Conservation (phyloP, 2,888 invertebrate species). For the Dendrolimus houi region DNA sequence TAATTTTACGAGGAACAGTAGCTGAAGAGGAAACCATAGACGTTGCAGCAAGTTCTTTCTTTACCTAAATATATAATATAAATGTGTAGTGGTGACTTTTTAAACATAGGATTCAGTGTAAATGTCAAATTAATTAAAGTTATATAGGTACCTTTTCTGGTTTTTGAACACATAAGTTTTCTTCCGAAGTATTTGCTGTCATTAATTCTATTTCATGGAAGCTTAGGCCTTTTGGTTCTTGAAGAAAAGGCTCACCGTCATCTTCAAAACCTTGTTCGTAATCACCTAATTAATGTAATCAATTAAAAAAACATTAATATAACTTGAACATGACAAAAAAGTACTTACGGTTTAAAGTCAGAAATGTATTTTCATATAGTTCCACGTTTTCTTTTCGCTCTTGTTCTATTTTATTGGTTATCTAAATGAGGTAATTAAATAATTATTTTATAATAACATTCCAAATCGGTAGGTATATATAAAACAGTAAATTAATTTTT, state of each 20-base stretch:
- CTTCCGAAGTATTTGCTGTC: slow-evolving; percentile 33
- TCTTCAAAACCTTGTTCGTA: slow-evolving; percentile 59
- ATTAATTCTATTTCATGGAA: slow-evolving; percentile 56
- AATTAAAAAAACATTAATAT: not conserved
- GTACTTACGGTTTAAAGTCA: slow-evolving; percentile 54
- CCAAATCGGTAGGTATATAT: too few species aligned
- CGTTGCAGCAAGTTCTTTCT: slow-evolving; percentile 26
- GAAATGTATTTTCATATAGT: slow-evolving; percentile 42
- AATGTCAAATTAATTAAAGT: slow-evolving; percentile 1
- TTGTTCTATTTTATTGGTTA: not conserved
- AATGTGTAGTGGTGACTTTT: not conserved
- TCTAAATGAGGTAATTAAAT: not conserved
- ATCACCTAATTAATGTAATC: slow-evolving; percentile 36
- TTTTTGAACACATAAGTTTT: slow-evolving; percentile 13
- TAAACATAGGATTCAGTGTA: not conserved
- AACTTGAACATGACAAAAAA: too few species aligned
- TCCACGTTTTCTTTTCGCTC: slow-evolving; percentile 16
- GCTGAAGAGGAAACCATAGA: slow-evolving; percentile 32
- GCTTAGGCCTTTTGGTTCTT: slow-evolving; percentile 48
- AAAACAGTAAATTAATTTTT: not conserved
- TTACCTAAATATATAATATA: slow-evolving; percentile 13
- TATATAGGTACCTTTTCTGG: slow-evolving; percentile 2
- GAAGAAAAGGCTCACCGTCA: slow-evolving; percentile 39
- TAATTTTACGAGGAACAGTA: slow-evolving; percentile 38
- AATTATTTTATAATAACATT: not conserved